Evolutionary conservation across 2,113 vertebrate species (phyloP), one percentile per base, ranked within the genome.

Genomic region (Arothron firmamentum): DNA sequence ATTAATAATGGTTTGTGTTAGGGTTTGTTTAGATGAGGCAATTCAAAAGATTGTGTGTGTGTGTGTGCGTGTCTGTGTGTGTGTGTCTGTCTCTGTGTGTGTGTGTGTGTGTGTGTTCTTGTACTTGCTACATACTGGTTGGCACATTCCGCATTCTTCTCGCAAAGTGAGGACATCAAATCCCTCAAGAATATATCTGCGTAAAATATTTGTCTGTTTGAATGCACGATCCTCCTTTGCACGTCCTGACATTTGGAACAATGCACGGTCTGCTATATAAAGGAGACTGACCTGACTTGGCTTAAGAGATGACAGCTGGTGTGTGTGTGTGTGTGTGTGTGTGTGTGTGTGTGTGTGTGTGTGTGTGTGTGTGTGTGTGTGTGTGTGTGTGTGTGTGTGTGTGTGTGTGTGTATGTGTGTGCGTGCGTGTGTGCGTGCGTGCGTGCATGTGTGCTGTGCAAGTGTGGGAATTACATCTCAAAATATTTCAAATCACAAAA

Each of bases 101-200:
- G 50, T 56, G 52, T 62, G 46, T 51, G 11, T 52, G 20, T 43
- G 45, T 64, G 52, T 65, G 49, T 62, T 59, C 41, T 49, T 52
- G 56, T 46, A 23, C 21, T 23, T 23, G 21, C 21, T 23, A 28
- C 25, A 28, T 28, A 28, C 25, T 28, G 25, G 25, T 3, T 28
- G 25, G 3, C 25, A 28, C 3, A 28, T 28, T 28, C 6, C 6
- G 25, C 25, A 7, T 28, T 28, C 4, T 28, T 28, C 21, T 28
- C 4, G 25, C 25, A 28, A 28, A 28, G 25, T 28, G 6, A 28
- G 25, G 25, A 28, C 25, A 28, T 38, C 10, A 12, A 38, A 38
- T 11, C 34, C 8, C 2, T 38, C 34, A 38, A 38, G 1, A 38
- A 38, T 38, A 12, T 38, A 38, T 38, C 34, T 38, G 10, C 5